Conservation (phyloP, 2,113 vertebrate genomes). For the Eleginops maclovinus region DNA sequence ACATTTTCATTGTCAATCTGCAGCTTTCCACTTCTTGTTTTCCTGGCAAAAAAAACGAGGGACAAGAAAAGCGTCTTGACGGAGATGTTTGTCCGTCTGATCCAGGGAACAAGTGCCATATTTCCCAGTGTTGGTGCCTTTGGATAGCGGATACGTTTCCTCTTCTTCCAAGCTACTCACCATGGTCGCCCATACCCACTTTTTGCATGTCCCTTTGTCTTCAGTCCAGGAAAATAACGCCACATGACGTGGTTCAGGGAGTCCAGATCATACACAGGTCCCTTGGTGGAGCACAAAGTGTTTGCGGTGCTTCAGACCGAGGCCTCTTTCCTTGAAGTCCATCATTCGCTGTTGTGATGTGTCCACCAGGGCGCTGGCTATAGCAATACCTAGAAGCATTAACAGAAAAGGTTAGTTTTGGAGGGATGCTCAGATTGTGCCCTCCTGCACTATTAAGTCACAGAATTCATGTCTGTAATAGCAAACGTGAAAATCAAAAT, state of each 20-base stretch:
- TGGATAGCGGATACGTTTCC: not conserved
- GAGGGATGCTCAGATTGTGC: not conserved
- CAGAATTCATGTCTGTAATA: no score
- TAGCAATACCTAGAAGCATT: constrained; percentile 87
- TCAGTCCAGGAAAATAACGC: constrained; percentile 1
- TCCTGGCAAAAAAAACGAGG: constrained; percentile 6
- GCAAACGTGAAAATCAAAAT: no score
- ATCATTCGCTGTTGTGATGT: constrained; percentile 90
- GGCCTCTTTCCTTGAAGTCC: constrained; percentile 90
- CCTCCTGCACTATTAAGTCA: not conserved
- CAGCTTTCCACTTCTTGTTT: constrained; percentile 14
- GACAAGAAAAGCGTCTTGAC: not conserved
- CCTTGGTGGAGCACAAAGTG: constrained; percentile 91
- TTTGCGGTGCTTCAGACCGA: constrained; percentile 90
- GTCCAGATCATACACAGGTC: constrained; percentile 89
- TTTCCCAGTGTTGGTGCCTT: not conserved
- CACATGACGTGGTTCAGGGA: not conserved
- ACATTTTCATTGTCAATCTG: constrained; percentile 7
- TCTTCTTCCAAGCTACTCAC: not conserved
- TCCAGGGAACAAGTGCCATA: not conserved
- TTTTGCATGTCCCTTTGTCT: not conserved
- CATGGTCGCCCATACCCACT: no score
- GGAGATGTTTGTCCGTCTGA: constrained; percentile 1
- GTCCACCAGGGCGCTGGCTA: constrained; percentile 93
- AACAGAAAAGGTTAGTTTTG: not conserved